phyloP scores from a whole-genome alignment of 2,888 invertebrate genomes.

The Noctuana brunneofusca region DNA sequence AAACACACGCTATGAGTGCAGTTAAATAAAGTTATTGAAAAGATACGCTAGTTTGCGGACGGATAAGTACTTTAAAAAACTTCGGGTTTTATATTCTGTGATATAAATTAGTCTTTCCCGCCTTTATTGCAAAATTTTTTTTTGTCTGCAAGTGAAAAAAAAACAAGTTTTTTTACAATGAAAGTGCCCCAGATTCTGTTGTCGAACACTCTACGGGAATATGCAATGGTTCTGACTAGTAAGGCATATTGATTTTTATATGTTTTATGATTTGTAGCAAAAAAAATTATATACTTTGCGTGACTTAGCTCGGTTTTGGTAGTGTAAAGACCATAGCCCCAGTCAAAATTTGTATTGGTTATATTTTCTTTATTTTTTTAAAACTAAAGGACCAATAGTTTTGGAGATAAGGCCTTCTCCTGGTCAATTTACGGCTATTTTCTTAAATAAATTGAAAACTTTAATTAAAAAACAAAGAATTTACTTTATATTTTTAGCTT shows the following conservation, averaged over 20 bases:
- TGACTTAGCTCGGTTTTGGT: too few species aligned
- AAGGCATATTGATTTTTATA: conserved; percentile 22
- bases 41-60: neutral
- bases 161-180: conserved; percentile 30
- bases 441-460: too few species aligned
- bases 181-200: conserved; percentile 31
- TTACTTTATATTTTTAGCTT: too few species aligned
- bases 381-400: too few species aligned
- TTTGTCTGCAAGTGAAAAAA: neutral
- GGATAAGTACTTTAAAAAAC: neutral
- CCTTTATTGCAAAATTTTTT: neutral
- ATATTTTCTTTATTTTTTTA: too few species aligned
- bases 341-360: too few species aligned
- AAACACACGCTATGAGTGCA: neutral
- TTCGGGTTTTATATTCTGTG: neutral
- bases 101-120: neutral
- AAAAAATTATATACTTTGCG: too few species aligned
- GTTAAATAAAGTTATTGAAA: neutral
- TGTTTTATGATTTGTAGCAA: neutral
- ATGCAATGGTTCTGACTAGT: conserved; percentile 49
- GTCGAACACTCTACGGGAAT: conserved; percentile 47
- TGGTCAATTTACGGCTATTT: too few species aligned
- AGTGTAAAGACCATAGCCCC: too few species aligned
- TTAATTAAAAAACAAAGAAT: too few species aligned
- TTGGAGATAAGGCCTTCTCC: too few species aligned